phyloP scores from a whole-genome alignment of 2,113 vertebrate species.

The Bujurquina vittata region DNA sequence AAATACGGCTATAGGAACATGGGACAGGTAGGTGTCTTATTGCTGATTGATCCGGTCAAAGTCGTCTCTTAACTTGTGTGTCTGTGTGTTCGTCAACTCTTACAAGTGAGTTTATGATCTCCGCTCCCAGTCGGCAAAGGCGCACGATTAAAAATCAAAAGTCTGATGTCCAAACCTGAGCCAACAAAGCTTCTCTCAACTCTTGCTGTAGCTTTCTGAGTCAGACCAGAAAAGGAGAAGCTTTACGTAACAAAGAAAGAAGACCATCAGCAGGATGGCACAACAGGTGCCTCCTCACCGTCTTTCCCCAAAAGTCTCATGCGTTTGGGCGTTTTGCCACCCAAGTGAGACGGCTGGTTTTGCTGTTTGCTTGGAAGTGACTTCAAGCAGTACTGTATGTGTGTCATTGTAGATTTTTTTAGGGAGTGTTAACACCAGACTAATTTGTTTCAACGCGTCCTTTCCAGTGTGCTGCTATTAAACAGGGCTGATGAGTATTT shows the following conservation, averaged over 20 bases:
- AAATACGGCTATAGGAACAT: conserved; percentile 97
- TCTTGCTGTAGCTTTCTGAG: not conserved
- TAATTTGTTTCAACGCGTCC: not conserved
- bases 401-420: not conserved
- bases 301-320: conserved; percentile 30
- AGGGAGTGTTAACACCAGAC: no score
- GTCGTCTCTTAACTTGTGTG: not conserved
- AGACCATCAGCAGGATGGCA: conserved; percentile 39
- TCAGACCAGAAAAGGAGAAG: not conserved
- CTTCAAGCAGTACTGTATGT: not conserved
- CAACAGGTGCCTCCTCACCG: conserved; percentile 73
- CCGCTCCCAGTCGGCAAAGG: not conserved
- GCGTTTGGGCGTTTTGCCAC: conserved; percentile 23
- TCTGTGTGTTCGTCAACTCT: conserved; percentile 11
- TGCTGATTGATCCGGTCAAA: conserved; percentile 6
- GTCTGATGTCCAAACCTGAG: conserved; percentile 32
- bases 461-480: not conserved
- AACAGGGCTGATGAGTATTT: not conserved
- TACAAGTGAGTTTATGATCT: not conserved
- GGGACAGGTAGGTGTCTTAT: conserved; percentile 88
- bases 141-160: conserved; percentile 38
- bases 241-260: conserved; percentile 22
- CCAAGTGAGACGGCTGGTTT: conserved; percentile 23
- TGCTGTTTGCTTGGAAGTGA: conserved; percentile 16
- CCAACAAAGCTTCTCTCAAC: not conserved